Evolutionary conservation across 2,888 invertebrate species (phyloP).

Genomic region (Chydorus sphaericus): DNA sequence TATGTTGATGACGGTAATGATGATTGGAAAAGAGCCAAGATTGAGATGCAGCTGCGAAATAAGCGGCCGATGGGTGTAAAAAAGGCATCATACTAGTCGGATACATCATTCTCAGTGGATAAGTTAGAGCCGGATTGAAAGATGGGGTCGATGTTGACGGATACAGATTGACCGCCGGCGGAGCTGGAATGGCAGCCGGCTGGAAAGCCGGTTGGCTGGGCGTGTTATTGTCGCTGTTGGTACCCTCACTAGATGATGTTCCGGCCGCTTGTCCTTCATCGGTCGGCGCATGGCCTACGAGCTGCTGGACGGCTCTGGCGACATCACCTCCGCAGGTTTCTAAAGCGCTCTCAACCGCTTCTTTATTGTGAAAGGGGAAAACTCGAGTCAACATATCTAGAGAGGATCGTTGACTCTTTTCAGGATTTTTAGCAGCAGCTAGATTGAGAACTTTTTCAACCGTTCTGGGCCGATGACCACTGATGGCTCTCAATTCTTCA

Average conservation of each 20-base stretch:
- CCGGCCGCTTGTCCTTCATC: background rate
- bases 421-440: background rate
- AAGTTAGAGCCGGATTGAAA: background rate
- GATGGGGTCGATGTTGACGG: background rate
- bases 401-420: conserved; percentile 34
- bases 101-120: background rate
- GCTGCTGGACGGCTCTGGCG: conserved; percentile 77
- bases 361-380: conserved; percentile 76
- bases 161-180: background rate
- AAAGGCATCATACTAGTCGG: background rate
- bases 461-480: background rate
- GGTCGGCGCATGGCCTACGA: conserved; percentile 28
- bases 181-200: background rate
- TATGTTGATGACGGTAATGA: background rate
- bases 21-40: background rate
- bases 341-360: conserved; percentile 78
- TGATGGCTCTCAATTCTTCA: conserved; percentile 1
- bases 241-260: background rate
- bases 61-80: background rate
- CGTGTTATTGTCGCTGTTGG: background rate
- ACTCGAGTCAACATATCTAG: conserved; percentile 69
- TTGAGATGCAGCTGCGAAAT: background rate
- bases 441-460: background rate
- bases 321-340: conserved; percentile 84
- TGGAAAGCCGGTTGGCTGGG: background rate